Evolutionary conservation across 1,140 invertebrate species (phyloP).

Genomic region (Aphaenogaster floridana): DNA sequence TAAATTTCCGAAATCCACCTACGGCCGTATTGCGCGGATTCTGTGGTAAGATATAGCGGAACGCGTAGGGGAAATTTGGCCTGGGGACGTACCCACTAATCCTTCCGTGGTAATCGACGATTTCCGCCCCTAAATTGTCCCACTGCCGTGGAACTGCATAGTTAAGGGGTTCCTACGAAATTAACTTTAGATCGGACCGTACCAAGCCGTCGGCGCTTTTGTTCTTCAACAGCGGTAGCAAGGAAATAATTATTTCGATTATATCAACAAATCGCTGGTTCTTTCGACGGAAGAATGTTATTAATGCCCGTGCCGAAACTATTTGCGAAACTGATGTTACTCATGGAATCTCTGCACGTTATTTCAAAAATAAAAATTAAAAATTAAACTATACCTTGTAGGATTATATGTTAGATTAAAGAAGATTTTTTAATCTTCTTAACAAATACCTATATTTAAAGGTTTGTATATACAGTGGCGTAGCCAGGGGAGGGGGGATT

Average conservation of each 20-base stretch:
- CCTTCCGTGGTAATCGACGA: constrained; percentile 80
- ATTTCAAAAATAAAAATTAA: neutral
- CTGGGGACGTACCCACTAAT: constrained; percentile 78
- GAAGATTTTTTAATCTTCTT: neutral
- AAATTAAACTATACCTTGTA: constrained; percentile 12
- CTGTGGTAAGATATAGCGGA: constrained; percentile 69
- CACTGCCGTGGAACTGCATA: constrained; percentile 52
- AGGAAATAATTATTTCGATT: constrained; percentile 72
- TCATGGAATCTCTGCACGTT: neutral
- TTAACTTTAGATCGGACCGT: constrained; percentile 64
- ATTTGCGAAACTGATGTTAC: neutral
- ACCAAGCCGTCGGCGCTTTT: constrained; percentile 55
- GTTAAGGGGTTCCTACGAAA: constrained; percentile 44
- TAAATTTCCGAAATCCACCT: constrained; percentile 73
- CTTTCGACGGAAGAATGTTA: neutral
- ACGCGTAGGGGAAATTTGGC: constrained; percentile 68
- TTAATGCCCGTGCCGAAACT: constrained; percentile 29
- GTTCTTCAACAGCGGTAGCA: constrained; percentile 52
- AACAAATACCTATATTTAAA: neutral
- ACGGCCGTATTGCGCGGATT: constrained; percentile 70
- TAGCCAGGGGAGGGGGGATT: too few species aligned
- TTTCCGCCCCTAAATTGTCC: constrained; percentile 81
- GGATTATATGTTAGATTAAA: neutral
- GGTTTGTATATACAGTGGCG: neutral
- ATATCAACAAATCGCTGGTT: constrained; percentile 56